phyloP scores from a whole-genome alignment of 2,113 vertebrate genomes.

The Serilophus lunatus region DNA sequence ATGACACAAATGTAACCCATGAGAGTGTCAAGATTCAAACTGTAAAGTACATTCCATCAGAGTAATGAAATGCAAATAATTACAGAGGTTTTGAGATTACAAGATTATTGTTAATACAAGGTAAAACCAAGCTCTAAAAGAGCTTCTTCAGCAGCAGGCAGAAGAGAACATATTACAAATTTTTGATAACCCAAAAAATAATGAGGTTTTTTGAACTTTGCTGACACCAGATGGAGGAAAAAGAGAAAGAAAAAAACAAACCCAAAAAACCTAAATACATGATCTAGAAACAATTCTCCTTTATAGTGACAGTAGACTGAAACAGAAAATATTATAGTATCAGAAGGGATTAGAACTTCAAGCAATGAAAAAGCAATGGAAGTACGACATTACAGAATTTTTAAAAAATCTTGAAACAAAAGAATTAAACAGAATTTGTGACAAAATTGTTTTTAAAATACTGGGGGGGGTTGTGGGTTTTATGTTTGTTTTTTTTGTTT shows the following conservation, averaged over 20 bases:
- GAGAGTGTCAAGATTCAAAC: background rate
- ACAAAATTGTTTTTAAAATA: background rate
- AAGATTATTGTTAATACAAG: slow-evolving; percentile 3
- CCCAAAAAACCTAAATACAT: background rate
- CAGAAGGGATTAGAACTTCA: background rate
- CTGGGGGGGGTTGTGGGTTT: background rate
- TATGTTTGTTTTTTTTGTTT: background rate
- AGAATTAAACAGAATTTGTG: background rate
- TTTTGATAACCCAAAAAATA: background rate
- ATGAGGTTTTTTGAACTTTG: background rate
- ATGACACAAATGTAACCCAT: background rate
- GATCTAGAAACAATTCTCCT: background rate
- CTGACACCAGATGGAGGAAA: background rate
- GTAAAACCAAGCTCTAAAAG: slow-evolving; percentile 1
- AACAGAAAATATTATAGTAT: background rate
- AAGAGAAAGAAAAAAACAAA: background rate
- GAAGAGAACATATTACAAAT: background rate
- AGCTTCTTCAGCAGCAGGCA: background rate
- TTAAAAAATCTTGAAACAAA: background rate
- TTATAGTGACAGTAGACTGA: background rate
- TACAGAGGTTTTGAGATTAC: slow-evolving; percentile 9
- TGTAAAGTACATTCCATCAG: background rate
- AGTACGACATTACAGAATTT: background rate
- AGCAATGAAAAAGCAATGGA: background rate
- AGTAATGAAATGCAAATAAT: slow-evolving; percentile 16